Evolutionary conservation across 2,797 vertebrate genomes (phyloP).

Genomic region (Pachyuromys duprasi): DNA sequence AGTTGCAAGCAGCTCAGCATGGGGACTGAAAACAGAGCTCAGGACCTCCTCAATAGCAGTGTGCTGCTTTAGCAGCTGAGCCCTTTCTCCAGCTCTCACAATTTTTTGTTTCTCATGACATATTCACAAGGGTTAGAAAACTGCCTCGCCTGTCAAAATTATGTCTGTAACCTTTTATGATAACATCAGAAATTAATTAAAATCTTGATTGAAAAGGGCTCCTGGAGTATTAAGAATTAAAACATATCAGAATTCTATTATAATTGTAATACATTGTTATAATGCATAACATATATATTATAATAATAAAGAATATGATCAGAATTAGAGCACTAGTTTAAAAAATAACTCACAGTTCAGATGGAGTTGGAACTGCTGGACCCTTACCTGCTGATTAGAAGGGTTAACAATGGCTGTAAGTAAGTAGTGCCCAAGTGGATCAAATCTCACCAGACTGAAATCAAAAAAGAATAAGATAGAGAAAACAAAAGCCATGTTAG

Average conservation of each 20-base stretch:
- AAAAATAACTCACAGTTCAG: constrained; percentile 37
- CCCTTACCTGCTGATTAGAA: constrained; percentile 97
- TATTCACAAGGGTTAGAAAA: not conserved
- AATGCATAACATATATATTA: not conserved
- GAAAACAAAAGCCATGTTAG: constrained; percentile 52
- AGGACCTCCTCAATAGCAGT: not conserved
- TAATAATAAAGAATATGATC: constrained; percentile 37
- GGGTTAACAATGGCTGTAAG: constrained; percentile 99
- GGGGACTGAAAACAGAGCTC: not conserved
- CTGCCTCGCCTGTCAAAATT: constrained; percentile 4
- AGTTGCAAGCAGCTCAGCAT: not conserved
- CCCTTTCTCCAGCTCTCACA: not conserved
- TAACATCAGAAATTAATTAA: constrained; percentile 11
- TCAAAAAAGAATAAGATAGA: constrained; percentile 66
- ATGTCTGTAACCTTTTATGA: not conserved
- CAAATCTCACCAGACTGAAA: constrained; percentile 97
- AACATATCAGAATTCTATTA: not conserved
- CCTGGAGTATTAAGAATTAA: not conserved
- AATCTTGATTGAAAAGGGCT: constrained; percentile 57
- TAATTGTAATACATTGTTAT: not conserved
- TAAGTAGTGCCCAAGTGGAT: constrained; percentile 98
- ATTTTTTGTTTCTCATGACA: not conserved
- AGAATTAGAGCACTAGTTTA: constrained; percentile 37
- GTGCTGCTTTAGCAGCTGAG: not conserved
- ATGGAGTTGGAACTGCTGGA: not conserved